Evolutionary conservation across 2,113 vertebrate species (phyloP), one percentile per base, ranked within the genome.

Genomic region (Tragulus kanchil): DNA sequence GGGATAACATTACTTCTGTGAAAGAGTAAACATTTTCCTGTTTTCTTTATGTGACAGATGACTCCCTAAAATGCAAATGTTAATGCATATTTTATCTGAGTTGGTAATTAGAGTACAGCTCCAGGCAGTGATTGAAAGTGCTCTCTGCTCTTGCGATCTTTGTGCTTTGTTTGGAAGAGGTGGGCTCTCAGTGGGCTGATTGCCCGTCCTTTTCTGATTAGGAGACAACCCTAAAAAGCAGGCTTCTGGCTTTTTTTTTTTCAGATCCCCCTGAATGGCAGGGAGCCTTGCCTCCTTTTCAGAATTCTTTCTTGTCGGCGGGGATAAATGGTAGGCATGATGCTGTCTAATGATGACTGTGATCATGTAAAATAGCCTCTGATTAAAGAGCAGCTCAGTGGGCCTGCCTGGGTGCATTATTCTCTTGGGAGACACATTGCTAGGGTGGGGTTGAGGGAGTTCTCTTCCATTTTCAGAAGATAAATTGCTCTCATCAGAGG

Each of bases 201-300:
- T 93, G 97, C 98, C 90, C 97, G 67, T 12, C 73, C 94, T 96
- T 56, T 97, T 89, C 96, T 97, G 94, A 97, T 98, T 92, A 97
- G 93, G 84, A 97, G 97, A 97, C 94, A 98, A 91, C 84, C 98
- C 61, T 93, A 88, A 96, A 98, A 95, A 97, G 90, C 92, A 84
- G 92, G 42, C 97, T 98, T 96, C 58, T 98, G 58, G 89, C 92
- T 36, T 36, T 36, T 36, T 36, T 81, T 96, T 96, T 96, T 96
- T 92, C 73, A 92, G 69, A 94, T 95, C 89, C 54, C 50, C 86
- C 26, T 85, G 85, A 96, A 92, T 90, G 97, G 67, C 92, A 94
- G 52, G 26, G 10, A 95, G 95, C 92, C 54, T 96, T 82, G 94
- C 84, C 42, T 93, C 90, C 31, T 98, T 97, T 98, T 92, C 89